Percentiles rank a stretch among this genome's conserved stretches.
phyloP scores from a whole-genome alignment of 1,140 invertebrate genomes.

The Papilio dardanus region DNA sequence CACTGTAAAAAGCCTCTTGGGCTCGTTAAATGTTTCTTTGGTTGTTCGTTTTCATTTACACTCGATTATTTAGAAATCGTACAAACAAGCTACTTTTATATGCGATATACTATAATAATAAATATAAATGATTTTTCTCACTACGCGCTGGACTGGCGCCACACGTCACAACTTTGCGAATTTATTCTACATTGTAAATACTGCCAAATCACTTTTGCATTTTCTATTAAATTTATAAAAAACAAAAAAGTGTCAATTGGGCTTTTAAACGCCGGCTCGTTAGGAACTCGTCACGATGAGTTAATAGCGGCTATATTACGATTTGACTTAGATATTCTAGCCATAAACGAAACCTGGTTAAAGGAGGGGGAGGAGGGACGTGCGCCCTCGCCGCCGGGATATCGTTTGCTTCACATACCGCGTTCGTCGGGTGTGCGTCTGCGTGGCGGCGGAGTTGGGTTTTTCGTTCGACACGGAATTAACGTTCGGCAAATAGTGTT shows the following conservation, averaged over 20 bases:
- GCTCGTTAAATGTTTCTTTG: no score
- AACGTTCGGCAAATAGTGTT: neutral
- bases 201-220: neutral
- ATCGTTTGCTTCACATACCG: conserved; percentile 7
- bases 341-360: conserved; percentile 35
- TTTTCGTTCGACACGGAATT: conserved; percentile 28
- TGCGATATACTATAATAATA: neutral
- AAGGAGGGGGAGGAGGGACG: conserved; percentile 14
- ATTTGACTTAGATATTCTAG: conserved; percentile 13
- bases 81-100: neutral
- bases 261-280: conserved; percentile 16
- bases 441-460: conserved; percentile 33
- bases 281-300: conserved; percentile 32
- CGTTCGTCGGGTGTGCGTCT: neutral
- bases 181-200: neutral
- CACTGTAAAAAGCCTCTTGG: no score
- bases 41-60: no score
- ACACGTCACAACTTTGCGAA: neutral
- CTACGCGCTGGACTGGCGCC: neutral
- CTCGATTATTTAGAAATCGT: no score
- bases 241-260: neutral
- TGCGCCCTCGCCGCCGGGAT: conserved; percentile 17
- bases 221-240: neutral
- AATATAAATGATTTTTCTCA: neutral
- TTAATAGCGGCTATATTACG: conserved; percentile 19